Evolutionary conservation across 2,888 invertebrate species (phyloP).

Genomic region (Temnothorax rugatulus): DNA sequence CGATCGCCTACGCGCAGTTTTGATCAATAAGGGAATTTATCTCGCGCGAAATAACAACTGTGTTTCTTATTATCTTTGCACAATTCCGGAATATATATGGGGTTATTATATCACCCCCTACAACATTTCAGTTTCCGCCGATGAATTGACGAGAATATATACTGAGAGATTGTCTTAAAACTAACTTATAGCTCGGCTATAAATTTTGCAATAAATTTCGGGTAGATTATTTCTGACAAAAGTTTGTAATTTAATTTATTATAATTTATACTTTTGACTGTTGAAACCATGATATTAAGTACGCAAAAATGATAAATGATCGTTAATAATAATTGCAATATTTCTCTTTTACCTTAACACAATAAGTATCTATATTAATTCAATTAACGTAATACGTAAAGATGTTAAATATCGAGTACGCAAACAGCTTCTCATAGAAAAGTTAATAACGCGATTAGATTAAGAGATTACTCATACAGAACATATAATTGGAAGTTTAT

Average conservation of each 20-base stretch:
- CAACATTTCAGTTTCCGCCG: neutral
- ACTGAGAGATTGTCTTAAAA: constrained; percentile 7
- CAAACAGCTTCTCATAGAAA: neutral
- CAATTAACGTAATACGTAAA: neutral
- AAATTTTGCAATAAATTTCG: neutral
- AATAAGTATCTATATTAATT: neutral
- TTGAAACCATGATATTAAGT: neutral
- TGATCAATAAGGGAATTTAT: constrained; percentile 68
- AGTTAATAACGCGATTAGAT: neutral
- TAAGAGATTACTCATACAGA: neutral
- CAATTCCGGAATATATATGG: constrained; percentile 16
- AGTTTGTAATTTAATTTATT: neutral
- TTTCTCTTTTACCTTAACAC: neutral
- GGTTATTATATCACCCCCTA: neutral
- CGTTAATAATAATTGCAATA: neutral
- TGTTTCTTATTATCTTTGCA: constrained; percentile 13
- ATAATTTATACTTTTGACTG: neutral
- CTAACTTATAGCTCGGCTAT: neutral
- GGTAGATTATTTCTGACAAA: neutral
- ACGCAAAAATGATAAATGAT: neutral
- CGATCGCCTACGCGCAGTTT: constrained; percentile 25
- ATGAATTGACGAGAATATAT: constrained; percentile 16
- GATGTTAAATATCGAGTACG: neutral
- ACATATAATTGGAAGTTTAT: neutral
- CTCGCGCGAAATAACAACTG: constrained; percentile 54